Percentiles rank a stretch among this genome's conserved stretches.
Evolutionary conservation across 2,113 vertebrate species (phyloP).

Genomic region (Brienomyrus longianalis): DNA sequence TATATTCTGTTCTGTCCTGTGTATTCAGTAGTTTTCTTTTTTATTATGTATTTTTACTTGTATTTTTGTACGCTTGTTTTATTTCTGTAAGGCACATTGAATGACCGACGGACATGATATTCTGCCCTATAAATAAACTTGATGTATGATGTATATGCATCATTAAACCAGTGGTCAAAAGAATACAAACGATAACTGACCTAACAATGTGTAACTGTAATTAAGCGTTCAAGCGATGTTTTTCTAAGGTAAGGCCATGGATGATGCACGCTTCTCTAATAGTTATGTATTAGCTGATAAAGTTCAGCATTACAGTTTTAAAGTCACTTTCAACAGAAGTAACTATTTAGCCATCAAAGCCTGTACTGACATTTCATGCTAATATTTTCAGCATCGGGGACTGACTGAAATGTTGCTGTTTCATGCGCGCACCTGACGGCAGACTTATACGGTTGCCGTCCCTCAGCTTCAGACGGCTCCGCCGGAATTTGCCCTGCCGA

Average conservation of each 20-base stretch:
- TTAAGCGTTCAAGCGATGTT: not conserved
- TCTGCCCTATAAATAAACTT: not conserved
- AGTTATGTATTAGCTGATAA: not conserved
- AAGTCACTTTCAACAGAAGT: not conserved
- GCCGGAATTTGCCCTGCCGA: constrained; percentile 89
- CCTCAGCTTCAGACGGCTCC: constrained; percentile 82
- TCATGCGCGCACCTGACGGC: constrained; percentile 70
- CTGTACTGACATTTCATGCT: not conserved
- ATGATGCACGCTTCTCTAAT: not conserved
- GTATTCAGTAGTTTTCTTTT: not conserved
- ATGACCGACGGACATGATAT: not conserved
- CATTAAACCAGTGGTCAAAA: not conserved
- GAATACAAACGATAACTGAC: not conserved
- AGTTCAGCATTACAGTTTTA: not conserved
- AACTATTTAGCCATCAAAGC: not conserved
- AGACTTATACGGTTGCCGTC: constrained; percentile 93
- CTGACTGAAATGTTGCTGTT: not conserved
- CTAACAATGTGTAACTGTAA: not conserved
- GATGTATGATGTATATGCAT: not conserved
- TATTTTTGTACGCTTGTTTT: not conserved
- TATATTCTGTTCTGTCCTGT: not conserved
- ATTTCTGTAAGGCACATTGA: not conserved
- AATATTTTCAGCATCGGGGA: not conserved
- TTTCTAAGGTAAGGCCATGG: not conserved
- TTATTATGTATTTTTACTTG: not conserved